A percentile compares a stretch with the other conserved stretches of the same genome.
These are phyloP conservation scores for Drosophila suzukii DNA, from an alignment of 1,140 invertebrate genomes.

Conservation along the genomic window DNA sequence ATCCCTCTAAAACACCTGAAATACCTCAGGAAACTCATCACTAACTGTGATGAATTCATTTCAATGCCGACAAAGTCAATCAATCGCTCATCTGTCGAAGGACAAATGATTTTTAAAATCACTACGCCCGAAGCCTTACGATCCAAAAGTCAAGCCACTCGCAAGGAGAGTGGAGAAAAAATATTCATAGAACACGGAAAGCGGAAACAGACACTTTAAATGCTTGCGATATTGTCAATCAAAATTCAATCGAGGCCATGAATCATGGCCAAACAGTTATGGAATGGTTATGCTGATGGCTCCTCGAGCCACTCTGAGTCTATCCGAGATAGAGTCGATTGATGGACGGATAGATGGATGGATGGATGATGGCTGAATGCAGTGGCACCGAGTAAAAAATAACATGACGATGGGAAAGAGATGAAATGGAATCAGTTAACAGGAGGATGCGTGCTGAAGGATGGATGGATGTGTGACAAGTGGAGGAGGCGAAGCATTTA, in stretches of 20 bases:
- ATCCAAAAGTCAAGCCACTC: conserved; percentile 33
- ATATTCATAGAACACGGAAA: conserved; percentile 60
- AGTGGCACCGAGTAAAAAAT: conserved; percentile 36
- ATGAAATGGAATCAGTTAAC: conserved; percentile 70
- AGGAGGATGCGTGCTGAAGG: conserved; percentile 67
- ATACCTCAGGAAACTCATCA: neutral
- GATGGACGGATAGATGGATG: conserved; percentile 53
- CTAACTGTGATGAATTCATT: conserved; percentile 45
- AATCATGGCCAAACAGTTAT: conserved; percentile 61
- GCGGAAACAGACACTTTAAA: conserved; percentile 84
- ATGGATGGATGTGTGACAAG: conserved; percentile 54
- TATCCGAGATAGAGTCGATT: conserved; percentile 19
- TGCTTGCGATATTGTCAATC: conserved; percentile 84
- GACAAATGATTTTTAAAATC: conserved; percentile 83
- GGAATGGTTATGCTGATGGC: conserved; percentile 70
- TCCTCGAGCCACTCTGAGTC: conserved; percentile 54
- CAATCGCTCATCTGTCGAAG: conserved; percentile 78
- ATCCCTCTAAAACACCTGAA: neutral
- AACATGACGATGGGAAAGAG: conserved; percentile 20
- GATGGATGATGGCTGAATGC: conserved; percentile 28
- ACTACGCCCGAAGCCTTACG: conserved; percentile 47
- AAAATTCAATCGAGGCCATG: conserved; percentile 84
- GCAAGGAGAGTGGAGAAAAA: conserved; percentile 16
- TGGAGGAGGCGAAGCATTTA: conserved; percentile 66
- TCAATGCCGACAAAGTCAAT: conserved; percentile 68